A percentile compares a stretch with the other conserved stretches of the same genome.
Conservation (phyloP, 1,140 invertebrate genomes). For the Anoplolepis gracilipes region DNA sequence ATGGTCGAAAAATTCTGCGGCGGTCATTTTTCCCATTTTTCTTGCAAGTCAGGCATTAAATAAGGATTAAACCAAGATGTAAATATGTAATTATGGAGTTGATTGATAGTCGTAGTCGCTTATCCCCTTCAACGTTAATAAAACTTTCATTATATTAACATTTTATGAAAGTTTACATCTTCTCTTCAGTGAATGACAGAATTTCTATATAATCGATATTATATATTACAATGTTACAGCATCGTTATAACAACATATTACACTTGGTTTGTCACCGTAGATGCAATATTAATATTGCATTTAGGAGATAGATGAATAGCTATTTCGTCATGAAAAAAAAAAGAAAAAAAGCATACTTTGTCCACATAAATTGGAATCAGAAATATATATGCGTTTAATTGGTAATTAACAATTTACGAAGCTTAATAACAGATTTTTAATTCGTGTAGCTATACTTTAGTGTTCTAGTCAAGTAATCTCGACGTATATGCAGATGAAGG, state of each 20-base stretch:
- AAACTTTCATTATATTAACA: not conserved
- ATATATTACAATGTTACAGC: not conserved
- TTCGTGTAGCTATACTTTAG: conserved; percentile 62
- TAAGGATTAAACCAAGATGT: conserved; percentile 42
- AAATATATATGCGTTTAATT: not conserved
- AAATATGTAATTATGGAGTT: conserved; percentile 72
- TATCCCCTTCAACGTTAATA: conserved; percentile 25
- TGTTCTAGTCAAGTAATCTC: conserved; percentile 47
- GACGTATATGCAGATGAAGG: not conserved
- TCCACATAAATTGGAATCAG: not conserved
- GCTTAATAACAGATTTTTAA: conserved; percentile 30
- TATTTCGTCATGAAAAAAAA: not conserved
- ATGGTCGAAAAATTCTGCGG: not conserved
- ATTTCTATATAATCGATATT: conserved; percentile 16
- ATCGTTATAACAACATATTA: not conserved
- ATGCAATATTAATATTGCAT: conserved; percentile 1
- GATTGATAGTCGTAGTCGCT: conserved; percentile 39
- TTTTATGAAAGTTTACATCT: not conserved
- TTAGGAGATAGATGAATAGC: not conserved
- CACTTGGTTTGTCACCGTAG: not conserved
- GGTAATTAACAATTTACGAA: conserved; percentile 7
- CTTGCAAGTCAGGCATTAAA: conserved; percentile 35
- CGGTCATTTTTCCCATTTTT: conserved; percentile 32
- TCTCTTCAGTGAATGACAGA: not conserved
- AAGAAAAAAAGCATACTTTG: not conserved